Evolutionary conservation across 2,113 vertebrate genomes (phyloP).

Genomic region (Hydropotes inermis): DNA sequence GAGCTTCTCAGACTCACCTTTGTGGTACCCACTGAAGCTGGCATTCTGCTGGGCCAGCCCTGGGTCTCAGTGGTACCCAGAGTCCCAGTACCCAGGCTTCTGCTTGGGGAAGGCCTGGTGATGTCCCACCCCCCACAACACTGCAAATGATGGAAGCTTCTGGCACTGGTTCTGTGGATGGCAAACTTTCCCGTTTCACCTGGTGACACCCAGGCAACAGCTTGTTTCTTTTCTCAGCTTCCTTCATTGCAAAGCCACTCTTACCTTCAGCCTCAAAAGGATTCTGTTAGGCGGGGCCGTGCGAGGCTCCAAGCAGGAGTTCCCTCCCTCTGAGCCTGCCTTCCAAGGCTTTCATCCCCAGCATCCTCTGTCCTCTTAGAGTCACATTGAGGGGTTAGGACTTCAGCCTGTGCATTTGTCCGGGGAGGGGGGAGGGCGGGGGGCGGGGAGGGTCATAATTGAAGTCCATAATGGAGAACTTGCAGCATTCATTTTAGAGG

Average conservation of each 20-base stretch:
- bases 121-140: rapidly evolving
- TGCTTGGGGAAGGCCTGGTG: not conserved
- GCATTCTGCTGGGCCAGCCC: not conserved
- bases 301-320: not conserved
- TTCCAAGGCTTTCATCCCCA: not conserved
- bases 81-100: rapidly evolving
- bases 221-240: not conserved
- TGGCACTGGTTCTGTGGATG: not conserved
- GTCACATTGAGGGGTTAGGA: not conserved
- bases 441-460: not conserved
- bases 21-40: not conserved
- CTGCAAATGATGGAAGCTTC: not conserved
- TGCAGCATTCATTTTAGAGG: not conserved
- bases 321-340: not conserved
- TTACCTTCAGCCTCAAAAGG: not conserved
- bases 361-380: not conserved
- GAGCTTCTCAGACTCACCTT: not conserved
- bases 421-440: rapidly evolving
- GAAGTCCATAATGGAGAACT: not conserved
- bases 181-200: not conserved
- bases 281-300: not conserved
- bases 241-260: not conserved
- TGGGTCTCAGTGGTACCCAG: not conserved
- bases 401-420: not conserved
- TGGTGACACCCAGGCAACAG: not conserved